phyloP scores from a whole-genome alignment of 2,888 invertebrate genomes.

The Strigamia transsilvanica region DNA sequence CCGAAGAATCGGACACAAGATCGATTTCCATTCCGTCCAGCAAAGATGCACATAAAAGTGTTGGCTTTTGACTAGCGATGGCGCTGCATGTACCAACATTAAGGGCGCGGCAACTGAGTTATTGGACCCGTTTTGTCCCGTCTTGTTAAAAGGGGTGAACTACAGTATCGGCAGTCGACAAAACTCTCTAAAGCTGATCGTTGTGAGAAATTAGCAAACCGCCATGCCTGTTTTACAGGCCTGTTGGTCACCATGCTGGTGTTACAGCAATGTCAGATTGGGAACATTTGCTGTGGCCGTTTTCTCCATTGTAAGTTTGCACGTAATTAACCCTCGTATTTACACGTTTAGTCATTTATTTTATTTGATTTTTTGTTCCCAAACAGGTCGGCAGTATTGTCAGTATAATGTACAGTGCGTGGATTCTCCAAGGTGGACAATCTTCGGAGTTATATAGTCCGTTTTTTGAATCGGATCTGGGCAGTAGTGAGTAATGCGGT shows the following conservation, averaged over 20 bases:
- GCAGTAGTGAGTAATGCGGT: constrained; percentile 71
- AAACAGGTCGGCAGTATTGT: constrained; percentile 65
- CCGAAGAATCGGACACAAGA: constrained; percentile 16
- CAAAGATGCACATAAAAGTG: neutral
- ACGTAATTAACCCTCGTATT: neutral
- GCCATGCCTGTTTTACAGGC: constrained; percentile 76
- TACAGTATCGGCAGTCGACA: neutral
- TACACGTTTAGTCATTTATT: neutral
- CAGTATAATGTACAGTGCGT: constrained; percentile 76
- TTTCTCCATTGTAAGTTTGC: constrained; percentile 72
- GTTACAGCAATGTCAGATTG: constrained; percentile 79
- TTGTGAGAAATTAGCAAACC: constrained; percentile 13
- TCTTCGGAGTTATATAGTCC: constrained; percentile 89
- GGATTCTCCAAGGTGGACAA: constrained; percentile 86
- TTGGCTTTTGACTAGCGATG: neutral
- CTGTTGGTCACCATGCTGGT: constrained; percentile 89
- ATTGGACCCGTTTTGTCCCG: constrained; percentile 12
- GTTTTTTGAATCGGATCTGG: constrained; percentile 84
- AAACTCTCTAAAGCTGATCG: neutral
- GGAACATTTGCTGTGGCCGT: constrained; percentile 81
- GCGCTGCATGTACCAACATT: neutral
- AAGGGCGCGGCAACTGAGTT: constrained; percentile 24
- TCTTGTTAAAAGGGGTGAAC: constrained; percentile 11
- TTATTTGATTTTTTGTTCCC: neutral
- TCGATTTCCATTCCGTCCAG: neutral